Evolutionary conservation across 2,888 invertebrate species (phyloP), one percentile per base, ranked within the genome.

Genomic region (Neoscelio sp.): DNA sequence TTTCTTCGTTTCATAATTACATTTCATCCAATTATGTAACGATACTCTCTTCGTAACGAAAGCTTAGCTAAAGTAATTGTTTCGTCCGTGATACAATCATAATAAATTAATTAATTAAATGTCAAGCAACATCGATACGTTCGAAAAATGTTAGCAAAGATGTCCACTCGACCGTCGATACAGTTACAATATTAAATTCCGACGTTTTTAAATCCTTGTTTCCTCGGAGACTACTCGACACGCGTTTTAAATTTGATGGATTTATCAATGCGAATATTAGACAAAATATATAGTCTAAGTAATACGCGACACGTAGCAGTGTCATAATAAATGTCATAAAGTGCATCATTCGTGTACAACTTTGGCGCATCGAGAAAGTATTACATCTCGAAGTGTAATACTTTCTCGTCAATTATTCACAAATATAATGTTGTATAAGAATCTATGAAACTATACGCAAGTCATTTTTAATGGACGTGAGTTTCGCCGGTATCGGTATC

Each of bases 311-410:
- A 64, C 71, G 28, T 46, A 15, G 12, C 64, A 73, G 64, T 62
- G 64, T 73, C 73, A 73, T 56, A 73, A 56, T 50, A 64, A 64
- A 64, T 64, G 70, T 70, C 70, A 56, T 13, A 48, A 10, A 38
- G 38, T 48, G 23, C 33, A 44, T 26, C 26, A 46, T 17, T n/a
- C 13, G 20, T 62, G 26, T 18, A 38, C 12, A 65, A 52, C 20
- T 52, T 50, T 4, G 8, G 13, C 35, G 35, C 30, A 15, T 35
- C 2, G 26, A 12, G 42, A 65, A 74, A 74, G 74, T 74, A 67
- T 65, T 40, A 67, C 74, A 74, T 74, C 65, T 65, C 33, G 50
- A 58, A 56, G 65, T 58, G 58, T 42, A 58, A 65, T n/a, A n/a
- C 28, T 40, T 20, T 54, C 62, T 33, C 26, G 38, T 74, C 8